These are phyloP conservation scores for Leptopilina clavipes DNA, from an alignment of 1,140 invertebrate species.

Conservation along the genomic window DNA sequence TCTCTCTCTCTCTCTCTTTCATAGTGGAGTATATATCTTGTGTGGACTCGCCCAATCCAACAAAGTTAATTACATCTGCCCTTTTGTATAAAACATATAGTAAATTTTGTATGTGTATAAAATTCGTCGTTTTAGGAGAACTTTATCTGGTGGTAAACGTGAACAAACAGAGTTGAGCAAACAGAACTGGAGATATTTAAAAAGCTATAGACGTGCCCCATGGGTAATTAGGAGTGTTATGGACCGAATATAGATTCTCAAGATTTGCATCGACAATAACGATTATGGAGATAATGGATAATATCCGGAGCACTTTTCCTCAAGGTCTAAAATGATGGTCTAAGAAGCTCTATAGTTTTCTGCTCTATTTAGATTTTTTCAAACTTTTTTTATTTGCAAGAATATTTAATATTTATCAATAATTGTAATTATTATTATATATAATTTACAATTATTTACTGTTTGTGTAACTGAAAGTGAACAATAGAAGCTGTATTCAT, in stretches of 20 bases:
- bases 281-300: neutral
- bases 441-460: too few relatives aligned
- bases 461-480: too few relatives aligned
- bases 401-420: too few relatives aligned
- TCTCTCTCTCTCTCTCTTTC: constrained; percentile 52
- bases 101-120: constrained; percentile 57
- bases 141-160: constrained; percentile 58
- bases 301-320: too few relatives aligned
- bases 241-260: neutral
- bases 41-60: constrained; percentile 51
- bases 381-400: too few relatives aligned
- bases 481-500: too few relatives aligned
- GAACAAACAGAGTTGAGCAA: constrained; percentile 43
- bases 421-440: too few relatives aligned
- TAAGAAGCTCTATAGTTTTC: too few relatives aligned
- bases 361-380: too few relatives aligned
- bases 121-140: constrained; percentile 63
- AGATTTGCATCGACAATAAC: neutral
- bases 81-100: constrained; percentile 62
- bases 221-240: constrained; percentile 63
- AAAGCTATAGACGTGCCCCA: constrained; percentile 47
- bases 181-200: constrained; percentile 49
- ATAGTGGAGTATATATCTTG: constrained; percentile 43
- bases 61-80: constrained; percentile 62
- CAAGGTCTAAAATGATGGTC: too few relatives aligned